Conservation (phyloP, 2,797 vertebrate genomes). For the Spondyliosoma cantharus region DNA sequence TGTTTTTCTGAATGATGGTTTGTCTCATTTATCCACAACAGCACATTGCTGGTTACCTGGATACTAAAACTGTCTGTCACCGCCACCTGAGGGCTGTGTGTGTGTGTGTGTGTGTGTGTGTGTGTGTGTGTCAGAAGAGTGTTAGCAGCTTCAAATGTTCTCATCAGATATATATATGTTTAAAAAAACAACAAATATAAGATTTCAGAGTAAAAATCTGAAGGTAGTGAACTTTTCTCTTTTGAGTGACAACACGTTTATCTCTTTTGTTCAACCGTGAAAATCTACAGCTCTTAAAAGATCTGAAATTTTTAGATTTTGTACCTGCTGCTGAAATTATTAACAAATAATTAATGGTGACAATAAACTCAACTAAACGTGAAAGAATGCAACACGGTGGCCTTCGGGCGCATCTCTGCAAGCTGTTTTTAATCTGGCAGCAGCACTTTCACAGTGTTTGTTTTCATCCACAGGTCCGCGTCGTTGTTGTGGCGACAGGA, state of each 20-base stretch:
- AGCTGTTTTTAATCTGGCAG: too few relatives aligned
- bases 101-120: slow-evolving; percentile 10
- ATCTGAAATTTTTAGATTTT: background rate
- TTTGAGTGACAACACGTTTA: background rate
- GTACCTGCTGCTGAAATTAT: background rate
- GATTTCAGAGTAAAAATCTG: background rate
- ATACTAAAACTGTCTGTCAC: slow-evolving; percentile 35
- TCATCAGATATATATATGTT: background rate
- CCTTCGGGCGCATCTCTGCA: too few relatives aligned
- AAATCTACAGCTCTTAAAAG: background rate
- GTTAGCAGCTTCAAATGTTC: too few relatives aligned
- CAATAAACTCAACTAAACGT: too few relatives aligned
- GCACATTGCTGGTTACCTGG: slow-evolving; percentile 26
- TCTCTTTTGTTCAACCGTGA: background rate
- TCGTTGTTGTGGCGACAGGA: too few relatives aligned
- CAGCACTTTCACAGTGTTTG: too few relatives aligned
- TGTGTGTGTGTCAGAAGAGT: background rate
- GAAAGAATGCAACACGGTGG: too few relatives aligned
- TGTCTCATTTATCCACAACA: background rate
- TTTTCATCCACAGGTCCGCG: too few relatives aligned
- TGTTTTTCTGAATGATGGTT: background rate
- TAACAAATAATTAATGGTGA: too few relatives aligned
- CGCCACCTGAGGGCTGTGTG: slow-evolving; percentile 36
- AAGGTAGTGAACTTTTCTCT: background rate
- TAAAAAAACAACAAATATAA: background rate